phyloP scores from a whole-genome alignment of 1,140 invertebrate species.

The Euura lappo region DNA sequence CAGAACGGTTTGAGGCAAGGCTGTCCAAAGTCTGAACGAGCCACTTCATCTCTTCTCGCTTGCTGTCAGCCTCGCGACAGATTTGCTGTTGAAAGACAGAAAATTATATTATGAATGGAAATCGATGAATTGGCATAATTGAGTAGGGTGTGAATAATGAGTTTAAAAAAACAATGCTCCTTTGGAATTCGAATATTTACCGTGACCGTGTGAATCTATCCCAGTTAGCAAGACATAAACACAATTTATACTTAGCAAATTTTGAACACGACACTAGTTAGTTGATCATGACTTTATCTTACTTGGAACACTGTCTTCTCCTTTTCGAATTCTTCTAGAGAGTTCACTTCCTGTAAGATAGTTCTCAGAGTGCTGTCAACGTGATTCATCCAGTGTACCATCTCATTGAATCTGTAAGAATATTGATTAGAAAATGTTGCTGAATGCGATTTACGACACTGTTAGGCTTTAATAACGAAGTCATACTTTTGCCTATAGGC shows the following conservation, averaged over 20 bases:
- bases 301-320: constrained; percentile 91
- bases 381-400: constrained; percentile 90
- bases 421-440: too few relatives aligned
- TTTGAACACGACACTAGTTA: constrained; percentile 22
- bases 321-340: constrained; percentile 86
- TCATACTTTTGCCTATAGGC: constrained; percentile 78
- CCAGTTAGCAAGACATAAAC: constrained; percentile 23
- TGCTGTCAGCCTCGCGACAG: constrained; percentile 86
- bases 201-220: constrained; percentile 46
- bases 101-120: constrained; percentile 9
- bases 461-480: background rate
- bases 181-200: constrained; percentile 36
- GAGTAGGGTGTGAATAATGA: too few relatives aligned
- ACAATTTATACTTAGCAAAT: constrained; percentile 12
- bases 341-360: constrained; percentile 83
- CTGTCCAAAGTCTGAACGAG: constrained; percentile 88
- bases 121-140: too few relatives aligned
- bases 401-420: constrained; percentile 72
- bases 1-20: constrained; percentile 80
- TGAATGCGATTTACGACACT: too few relatives aligned
- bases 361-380: constrained; percentile 83
- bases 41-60: constrained; percentile 94
- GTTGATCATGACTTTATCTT: constrained; percentile 39
- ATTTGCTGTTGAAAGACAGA: constrained; percentile 68
- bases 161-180: background rate